Conservation (phyloP, 2,113 vertebrate genomes). For the Anguilla japonica region DNA sequence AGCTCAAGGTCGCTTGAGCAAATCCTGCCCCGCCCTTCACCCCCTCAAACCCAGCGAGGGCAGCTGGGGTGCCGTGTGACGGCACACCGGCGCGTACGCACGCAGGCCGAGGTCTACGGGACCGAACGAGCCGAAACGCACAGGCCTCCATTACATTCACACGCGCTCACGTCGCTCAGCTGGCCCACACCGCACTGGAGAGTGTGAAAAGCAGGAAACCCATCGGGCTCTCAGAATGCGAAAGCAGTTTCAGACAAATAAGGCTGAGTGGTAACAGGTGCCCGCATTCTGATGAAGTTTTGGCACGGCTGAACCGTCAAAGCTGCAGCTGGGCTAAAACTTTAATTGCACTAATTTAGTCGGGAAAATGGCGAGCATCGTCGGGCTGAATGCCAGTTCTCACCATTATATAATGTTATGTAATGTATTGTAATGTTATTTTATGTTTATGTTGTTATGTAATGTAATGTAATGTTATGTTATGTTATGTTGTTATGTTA, state of each 20-base stretch:
- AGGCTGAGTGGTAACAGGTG: background rate
- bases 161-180: background rate
- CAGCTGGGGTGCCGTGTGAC: background rate
- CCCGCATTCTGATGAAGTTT: too few species aligned
- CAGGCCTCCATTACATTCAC: background rate
- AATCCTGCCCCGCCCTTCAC: constrained; percentile 31
- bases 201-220: background rate
- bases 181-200: background rate
- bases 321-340: too few species aligned
- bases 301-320: too few species aligned
- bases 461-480: too few species aligned
- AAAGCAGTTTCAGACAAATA: background rate
- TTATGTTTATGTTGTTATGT: too few species aligned
- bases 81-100: background rate
- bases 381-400: too few species aligned
- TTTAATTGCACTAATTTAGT: too few species aligned
- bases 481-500: too few species aligned
- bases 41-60: background rate
- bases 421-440: too few species aligned
- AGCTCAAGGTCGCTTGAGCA: constrained; percentile 38
- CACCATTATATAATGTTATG: too few species aligned
- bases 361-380: too few species aligned
- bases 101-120: background rate
- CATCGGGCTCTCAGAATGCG: background rate
- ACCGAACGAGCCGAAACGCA: background rate